Conservation (phyloP, 2,113 vertebrate genomes). For the Pteropus alecto region DNA sequence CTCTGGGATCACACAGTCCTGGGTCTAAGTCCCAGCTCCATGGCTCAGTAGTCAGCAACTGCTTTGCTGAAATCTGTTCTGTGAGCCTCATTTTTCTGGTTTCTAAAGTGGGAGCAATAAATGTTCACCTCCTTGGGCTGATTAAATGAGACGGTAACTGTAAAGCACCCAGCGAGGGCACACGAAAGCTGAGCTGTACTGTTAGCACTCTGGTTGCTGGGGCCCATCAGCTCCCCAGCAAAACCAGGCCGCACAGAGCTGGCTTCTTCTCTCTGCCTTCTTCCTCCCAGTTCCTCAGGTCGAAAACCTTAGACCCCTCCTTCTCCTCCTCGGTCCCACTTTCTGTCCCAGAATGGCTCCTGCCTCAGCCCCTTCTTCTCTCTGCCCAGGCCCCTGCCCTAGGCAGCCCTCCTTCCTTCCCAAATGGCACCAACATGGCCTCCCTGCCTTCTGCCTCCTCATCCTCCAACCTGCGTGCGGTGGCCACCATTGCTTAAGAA, state of each 20-base stretch:
- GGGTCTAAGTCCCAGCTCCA: background rate
- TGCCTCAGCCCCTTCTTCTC: background rate
- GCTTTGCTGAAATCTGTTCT: background rate
- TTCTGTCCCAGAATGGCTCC: background rate
- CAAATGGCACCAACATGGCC: rapidly evolving
- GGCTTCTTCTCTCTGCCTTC: background rate
- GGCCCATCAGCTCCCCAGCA: background rate
- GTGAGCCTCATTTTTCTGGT: background rate
- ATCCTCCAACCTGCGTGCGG: rapidly evolving
- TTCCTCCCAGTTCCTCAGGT: background rate
- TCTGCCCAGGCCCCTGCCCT: background rate
- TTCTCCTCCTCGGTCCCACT: background rate
- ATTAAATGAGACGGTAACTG: background rate
- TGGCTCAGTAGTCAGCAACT: background rate
- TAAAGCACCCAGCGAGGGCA: background rate
- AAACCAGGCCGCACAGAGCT: background rate
- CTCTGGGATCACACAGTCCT: background rate
- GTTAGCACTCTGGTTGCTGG: background rate
- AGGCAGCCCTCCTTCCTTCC: background rate
- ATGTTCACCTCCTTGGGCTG: background rate
- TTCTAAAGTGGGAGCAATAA: background rate
- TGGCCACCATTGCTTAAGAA: background rate
- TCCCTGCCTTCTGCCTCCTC: background rate
- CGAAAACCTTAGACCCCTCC: background rate
- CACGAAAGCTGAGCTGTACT: background rate